A percentile compares a stretch with the other conserved stretches of the same genome.
Evolutionary conservation across 2,888 invertebrate genomes (phyloP).

Genomic region (Cheilosia grossa): DNA sequence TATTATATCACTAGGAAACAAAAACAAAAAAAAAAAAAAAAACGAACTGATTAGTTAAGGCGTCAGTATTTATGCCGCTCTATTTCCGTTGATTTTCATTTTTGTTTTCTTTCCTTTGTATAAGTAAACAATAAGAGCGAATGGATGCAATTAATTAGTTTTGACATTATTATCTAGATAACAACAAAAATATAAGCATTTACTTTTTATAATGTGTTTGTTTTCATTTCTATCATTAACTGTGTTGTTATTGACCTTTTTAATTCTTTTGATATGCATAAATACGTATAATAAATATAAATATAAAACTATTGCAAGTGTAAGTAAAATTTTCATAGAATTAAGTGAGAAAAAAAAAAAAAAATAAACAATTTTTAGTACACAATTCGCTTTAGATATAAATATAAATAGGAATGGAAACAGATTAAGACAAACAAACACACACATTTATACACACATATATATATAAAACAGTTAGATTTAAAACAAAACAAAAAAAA

Average conservation of each 20-base stretch:
- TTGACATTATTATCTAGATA: constrained; percentile 18
- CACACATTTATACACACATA: constrained; percentile 4
- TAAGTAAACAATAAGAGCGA: constrained; percentile 34
- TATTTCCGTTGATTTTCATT: constrained; percentile 40
- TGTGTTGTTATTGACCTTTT: constrained; percentile 25
- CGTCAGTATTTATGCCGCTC: constrained; percentile 56
- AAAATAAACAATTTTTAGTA: constrained; percentile 52
- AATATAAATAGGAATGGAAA: constrained; percentile 34
- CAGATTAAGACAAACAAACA: constrained; percentile 35
- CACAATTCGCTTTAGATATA: constrained; percentile 68
- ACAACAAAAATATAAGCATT: constrained; percentile 6
- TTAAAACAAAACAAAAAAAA: constrained; percentile 18
- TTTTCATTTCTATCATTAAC: constrained; percentile 24
- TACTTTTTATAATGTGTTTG: constrained; percentile 21
- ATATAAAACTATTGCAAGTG: constrained; percentile 32
- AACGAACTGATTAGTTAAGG: constrained; percentile 69
- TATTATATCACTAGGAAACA: constrained; percentile 43
- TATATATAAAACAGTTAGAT: constrained; percentile 23
- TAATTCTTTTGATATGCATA: constrained; percentile 30
- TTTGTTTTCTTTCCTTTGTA: background rate
- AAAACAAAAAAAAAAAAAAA: constrained; percentile 29
- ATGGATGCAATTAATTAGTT: constrained; percentile 64
- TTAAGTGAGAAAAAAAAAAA: constrained; percentile 31
- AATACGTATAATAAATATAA: constrained; percentile 33
- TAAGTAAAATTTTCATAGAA: constrained; percentile 41